Evolutionary conservation across 1,140 invertebrate species (phyloP), one percentile per base, ranked within the genome.

Genomic region (Drosophila leontia): DNA sequence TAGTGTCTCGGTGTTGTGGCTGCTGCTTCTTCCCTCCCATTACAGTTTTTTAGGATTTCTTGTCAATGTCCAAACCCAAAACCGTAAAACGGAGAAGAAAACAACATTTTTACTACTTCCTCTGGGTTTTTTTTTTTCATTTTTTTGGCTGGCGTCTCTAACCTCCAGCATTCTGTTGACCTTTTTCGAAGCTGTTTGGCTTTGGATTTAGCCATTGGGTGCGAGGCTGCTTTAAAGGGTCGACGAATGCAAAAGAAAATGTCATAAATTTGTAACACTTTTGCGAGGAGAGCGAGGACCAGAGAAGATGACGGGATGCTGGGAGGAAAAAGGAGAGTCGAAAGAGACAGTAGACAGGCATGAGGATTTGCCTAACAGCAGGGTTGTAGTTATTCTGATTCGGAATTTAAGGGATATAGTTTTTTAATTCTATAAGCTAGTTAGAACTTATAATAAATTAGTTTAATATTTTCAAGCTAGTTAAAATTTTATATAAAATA

Each of bases 241-340:
- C 79, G 74, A 64, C 74, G 76, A 85, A 75, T 82, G 78, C 75
- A 71, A 75, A 74, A 58, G 61, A 86, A 86, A 86, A 86, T 82
- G 79, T 81, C 75, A 83, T 88, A 88, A 88, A 88, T 88, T 88
- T 88, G 85, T 90, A 88, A 88, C 85, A 88, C 81, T 90, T 85
- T 90, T 76, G 35, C 42, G 47, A 39, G 44, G 41, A 50, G 15
- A 15, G 48, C 47, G 29, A 56, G 12, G 34, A 15, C 29, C 63
- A 61, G 63, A 44, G 59, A 55, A 53, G 26, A 47, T 47, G 80
- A 78, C 69, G 61, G 32, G 56, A 23, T 47, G 44, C 19, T 35
- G 37, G n/a, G 17, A 6, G 51, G 29, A 7, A 32, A 3, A 0
- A n/a, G 45, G 35, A 1, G 15, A 0, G 19, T 12, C n/a, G 23